Evolutionary conservation across 2,888 invertebrate genomes (phyloP), one percentile per base, ranked within the genome.

Genomic region (Leptogaster cylindrica): DNA sequence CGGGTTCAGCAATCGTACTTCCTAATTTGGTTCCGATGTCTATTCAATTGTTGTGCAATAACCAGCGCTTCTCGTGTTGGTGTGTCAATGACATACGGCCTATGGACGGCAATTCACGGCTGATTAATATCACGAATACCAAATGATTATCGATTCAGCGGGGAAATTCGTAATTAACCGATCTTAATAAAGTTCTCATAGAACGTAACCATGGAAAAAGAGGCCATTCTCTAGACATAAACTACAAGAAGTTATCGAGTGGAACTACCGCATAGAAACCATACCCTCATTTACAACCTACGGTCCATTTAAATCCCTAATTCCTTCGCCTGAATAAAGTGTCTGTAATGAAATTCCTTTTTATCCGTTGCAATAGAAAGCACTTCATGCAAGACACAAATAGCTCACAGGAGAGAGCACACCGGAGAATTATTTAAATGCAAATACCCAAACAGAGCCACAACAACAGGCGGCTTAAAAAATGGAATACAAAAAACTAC

Each of bases 21-120:
- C 65, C 65, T 50, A 65, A 65, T 65, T 46, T 48, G 65, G 65
- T 65, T 65, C 65, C 65, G 65, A 36, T 65, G 33, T 27, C 44
- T 25, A 46, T 16, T 31, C 65, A 20, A 20, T 50, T 65, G 65
- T 46, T 12, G 20, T 52, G 52, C 52, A 52, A 52, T 52, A 52
- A 52, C n/a, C 18, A 33, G 14, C 16, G 25, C n/a, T 6, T 16
- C 10, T 20, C 12, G 16, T 46, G 20, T 20, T 4, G 10, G 6
- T 31, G 33, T 52, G 52, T 52, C 52, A 52, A 31, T 52, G 52
- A 52, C 52, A n/a, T n/a, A n/a, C n/a, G n/a, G n/a, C n/a, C n/a
- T n/a, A n/a, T n/a, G n/a, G n/a, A n/a, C n/a, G n/a, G n/a, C n/a
- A n/a, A n/a, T n/a, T n/a, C n/a, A n/a, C n/a, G n/a, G n/a, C n/a